Percentiles rank a stretch among this genome's conserved stretches.
Conservation (phyloP, 92 coral and sea anemone species). For the Metridium senile region DNA sequence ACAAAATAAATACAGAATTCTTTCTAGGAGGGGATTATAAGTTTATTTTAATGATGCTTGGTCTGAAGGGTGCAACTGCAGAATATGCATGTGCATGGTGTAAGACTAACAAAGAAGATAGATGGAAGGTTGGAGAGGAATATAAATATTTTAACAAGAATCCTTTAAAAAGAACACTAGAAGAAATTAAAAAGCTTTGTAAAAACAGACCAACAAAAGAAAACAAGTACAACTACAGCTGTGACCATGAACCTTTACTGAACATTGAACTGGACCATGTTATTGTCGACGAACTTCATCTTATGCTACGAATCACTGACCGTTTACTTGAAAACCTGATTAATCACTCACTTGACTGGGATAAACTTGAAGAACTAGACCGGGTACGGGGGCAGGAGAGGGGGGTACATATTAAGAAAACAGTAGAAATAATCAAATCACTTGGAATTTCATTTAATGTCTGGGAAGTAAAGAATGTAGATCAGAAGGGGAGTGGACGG, state of each 20-base stretch:
- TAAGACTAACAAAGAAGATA: conserved; percentile 35
- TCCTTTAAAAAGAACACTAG: conserved; percentile 22
- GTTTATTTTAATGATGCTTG: conserved; percentile 47
- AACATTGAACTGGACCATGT: conserved; percentile 52
- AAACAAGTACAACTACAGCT: conserved; percentile 41
- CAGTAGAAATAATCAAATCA: conserved; percentile 30
- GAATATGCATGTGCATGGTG: conserved; percentile 68
- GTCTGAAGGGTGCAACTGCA: conserved; percentile 51
- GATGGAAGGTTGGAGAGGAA: conserved; percentile 24
- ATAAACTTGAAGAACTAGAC: conserved; percentile 27
- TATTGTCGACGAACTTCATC: conserved; percentile 50
- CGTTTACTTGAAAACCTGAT: conserved; percentile 29
- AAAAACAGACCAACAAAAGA: conserved; percentile 10
- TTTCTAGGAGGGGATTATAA: conserved; percentile 46
- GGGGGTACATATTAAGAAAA: conserved; percentile 28
- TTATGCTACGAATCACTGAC: conserved; percentile 50
- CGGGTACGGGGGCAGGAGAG: conserved; percentile 18
- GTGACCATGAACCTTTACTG: conserved; percentile 37
- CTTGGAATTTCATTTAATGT: conserved; percentile 55
- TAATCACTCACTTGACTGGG: conserved; percentile 41
- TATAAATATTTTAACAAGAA: conserved; percentile 14
- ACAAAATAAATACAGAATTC: conserved; percentile 25
- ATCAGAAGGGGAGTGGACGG: conserved; percentile 50
- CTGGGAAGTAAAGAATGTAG: conserved; percentile 51
- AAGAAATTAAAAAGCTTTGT: conserved; percentile 27